Evolutionary conservation across 2,888 invertebrate genomes (phyloP).

Genomic region (Itoplectis maculator): DNA sequence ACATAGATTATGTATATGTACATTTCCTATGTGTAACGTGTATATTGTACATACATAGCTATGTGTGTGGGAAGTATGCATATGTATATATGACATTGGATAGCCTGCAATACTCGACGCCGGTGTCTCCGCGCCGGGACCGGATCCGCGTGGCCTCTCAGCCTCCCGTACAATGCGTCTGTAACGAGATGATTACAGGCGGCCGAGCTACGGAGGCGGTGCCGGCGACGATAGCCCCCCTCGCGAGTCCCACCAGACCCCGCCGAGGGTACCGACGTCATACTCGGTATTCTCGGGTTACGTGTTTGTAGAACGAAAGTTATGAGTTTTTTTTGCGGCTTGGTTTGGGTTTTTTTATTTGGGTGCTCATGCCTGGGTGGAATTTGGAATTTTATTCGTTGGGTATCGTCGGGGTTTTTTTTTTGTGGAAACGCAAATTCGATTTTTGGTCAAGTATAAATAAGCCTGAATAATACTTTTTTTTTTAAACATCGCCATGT

Average conservation of each 20-base stretch:
- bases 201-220: constrained; percentile 67
- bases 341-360: background rate
- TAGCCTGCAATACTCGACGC: constrained; percentile 26
- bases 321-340: background rate
- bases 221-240: constrained; percentile 12
- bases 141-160: constrained; percentile 35
- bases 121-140: constrained; percentile 33
- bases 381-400: too few relatives aligned
- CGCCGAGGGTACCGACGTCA: background rate
- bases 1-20: too few relatives aligned
- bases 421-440: too few relatives aligned
- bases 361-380: too few relatives aligned
- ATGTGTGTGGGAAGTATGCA: background rate
- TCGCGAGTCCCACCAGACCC: constrained; percentile 5
- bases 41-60: background rate
- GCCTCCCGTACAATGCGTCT: constrained; percentile 76
- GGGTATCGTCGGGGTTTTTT: too few relatives aligned
- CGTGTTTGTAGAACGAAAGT: background rate
- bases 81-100: constrained; percentile 10
- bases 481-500: background rate
- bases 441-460: too few relatives aligned
- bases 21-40: background rate
- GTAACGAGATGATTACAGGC: constrained; percentile 83
- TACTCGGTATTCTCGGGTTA: background rate
- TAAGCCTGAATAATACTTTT: too few relatives aligned